phyloP scores from a whole-genome alignment of 1,140 invertebrate genomes.

The Leptinotarsa defecta region DNA sequence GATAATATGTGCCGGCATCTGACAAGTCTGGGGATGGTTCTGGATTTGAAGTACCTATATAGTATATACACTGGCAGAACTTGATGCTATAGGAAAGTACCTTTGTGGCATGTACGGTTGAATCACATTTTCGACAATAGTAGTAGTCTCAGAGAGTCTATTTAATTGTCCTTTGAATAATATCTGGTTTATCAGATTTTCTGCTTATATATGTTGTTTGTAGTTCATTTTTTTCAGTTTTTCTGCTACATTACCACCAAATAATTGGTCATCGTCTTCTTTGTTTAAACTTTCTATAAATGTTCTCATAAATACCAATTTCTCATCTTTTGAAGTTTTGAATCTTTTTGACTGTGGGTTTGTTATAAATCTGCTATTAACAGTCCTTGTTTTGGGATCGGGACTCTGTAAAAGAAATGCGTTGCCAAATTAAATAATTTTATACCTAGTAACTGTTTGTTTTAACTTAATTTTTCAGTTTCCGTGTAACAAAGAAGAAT shows the following conservation, averaged over 20 bases:
- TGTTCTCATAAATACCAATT: conserved; percentile 3
- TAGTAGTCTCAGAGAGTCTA: not conserved
- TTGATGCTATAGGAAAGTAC: conserved; percentile 9
- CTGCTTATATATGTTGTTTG: not conserved
- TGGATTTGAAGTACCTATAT: conserved; percentile 4
- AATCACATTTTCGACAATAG: conserved; percentile 2
- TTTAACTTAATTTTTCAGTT: conserved; percentile 11
- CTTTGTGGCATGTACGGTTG: not conserved
- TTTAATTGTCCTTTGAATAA: not conserved
- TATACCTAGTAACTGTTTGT: not conserved
- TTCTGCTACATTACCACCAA: not conserved
- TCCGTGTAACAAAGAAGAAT: conserved; percentile 22
- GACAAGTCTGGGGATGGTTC: conserved; percentile 13
- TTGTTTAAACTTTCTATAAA: conserved; percentile 9
- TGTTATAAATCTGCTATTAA: not conserved
- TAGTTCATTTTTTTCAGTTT: not conserved
- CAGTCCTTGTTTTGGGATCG: not conserved
- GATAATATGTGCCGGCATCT: not conserved
- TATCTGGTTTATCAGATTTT: not conserved
- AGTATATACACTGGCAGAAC: conserved; percentile 6
- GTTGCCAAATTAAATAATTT: conserved; percentile 11
- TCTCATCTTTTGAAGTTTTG: conserved; percentile 13
- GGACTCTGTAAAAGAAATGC: not conserved
- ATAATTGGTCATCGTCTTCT: conserved; percentile 9
- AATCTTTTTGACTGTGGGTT: conserved; percentile 10